These are phyloP conservation scores for Sminthurinus aureus DNA, from an alignment of 2,888 invertebrate genomes.

Conservation along the genomic window DNA sequence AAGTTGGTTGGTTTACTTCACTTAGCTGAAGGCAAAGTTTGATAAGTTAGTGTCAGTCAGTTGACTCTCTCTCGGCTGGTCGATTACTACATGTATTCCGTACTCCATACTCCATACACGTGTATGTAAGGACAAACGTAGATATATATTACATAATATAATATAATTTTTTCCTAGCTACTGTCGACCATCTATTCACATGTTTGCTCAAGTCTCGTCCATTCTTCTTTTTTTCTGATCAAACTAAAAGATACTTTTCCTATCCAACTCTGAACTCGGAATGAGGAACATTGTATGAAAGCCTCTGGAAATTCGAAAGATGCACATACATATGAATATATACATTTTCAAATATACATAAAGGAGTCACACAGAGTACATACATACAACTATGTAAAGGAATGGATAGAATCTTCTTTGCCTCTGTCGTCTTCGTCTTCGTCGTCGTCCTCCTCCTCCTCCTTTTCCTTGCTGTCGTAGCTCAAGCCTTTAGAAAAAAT, in stretches of 20 bases:
- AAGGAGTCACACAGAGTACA: background rate
- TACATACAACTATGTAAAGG: background rate
- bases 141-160: background rate
- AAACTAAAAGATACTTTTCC: constrained; percentile 19
- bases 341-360: background rate
- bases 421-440: background rate
- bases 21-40: constrained; percentile 27
- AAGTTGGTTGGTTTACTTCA: constrained; percentile 34
- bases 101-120: background rate
- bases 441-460: background rate
- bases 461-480: background rate
- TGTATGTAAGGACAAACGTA: background rate
- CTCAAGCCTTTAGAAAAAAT: constrained; percentile 23
- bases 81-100: background rate
- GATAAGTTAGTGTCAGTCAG: constrained; percentile 30
- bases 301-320: no score
- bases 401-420: background rate
- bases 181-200: no score
- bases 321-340: background rate
- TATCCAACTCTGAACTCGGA: background rate
- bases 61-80: constrained; percentile 20
- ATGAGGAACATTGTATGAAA: no score
- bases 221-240: background rate
- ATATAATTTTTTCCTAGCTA: no score
- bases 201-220: background rate